Conservation (phyloP, 2,797 vertebrate species). For the Rallus crepitans region DNA sequence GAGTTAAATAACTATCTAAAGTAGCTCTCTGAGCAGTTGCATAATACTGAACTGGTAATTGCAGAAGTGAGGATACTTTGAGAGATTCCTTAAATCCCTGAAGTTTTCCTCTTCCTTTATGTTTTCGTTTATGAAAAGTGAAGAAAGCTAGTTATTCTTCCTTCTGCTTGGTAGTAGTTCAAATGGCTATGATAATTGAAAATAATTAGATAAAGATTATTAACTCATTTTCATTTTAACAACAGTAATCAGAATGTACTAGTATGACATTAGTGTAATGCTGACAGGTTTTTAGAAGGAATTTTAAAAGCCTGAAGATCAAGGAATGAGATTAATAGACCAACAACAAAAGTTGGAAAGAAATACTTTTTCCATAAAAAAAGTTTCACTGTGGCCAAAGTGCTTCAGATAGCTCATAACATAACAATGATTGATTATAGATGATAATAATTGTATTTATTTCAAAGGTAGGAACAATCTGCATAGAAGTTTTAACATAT, state of each 20-base stretch:
- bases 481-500: neutral
- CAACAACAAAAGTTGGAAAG: neutral
- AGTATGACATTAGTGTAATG: neutral
- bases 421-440: neutral
- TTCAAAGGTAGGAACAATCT: neutral
- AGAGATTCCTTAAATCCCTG: neutral
- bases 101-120: neutral
- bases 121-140: neutral
- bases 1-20: neutral
- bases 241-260: neutral
- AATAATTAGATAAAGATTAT: slow-evolving; percentile 12
- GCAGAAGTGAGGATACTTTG: neutral
- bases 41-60: neutral
- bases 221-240: slow-evolving; percentile 2
- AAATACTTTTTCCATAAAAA: neutral
- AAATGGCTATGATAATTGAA: neutral
- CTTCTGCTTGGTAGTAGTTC: neutral
- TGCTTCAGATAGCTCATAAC: neutral
- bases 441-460: neutral
- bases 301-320: neutral
- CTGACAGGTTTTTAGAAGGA: neutral
- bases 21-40: neutral
- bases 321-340: neutral
- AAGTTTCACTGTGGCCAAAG: neutral
- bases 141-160: neutral